Evolutionary conservation across 2,797 vertebrate genomes (phyloP), one percentile per base, ranked within the genome.

Genomic region (Bradypodion ventrale): DNA sequence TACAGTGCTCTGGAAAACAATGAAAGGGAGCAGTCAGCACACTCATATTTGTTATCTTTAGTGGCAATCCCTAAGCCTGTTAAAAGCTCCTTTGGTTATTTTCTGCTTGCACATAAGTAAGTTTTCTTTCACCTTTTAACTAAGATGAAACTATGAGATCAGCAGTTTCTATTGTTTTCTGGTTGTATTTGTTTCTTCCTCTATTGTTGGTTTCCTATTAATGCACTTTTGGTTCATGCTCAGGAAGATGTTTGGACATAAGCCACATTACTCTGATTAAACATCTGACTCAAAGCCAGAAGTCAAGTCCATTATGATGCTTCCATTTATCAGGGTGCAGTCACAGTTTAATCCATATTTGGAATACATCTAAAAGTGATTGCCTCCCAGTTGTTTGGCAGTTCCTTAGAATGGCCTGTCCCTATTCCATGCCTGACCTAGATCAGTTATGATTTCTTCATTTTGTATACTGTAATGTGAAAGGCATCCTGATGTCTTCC

Each of bases 231-330:
- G 44, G 63, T 68, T 79, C 52, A 44, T 79, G 37, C 78, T 79
- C 44, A 52, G 63, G 44, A 79, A 68, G 44, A 68, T 35, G 16
- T 29, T 79, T 52, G n/a, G 44, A 66, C 63, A 68, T 13, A 6
- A 68, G n/a, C 78, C 68, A 49, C 78, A 79, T 68, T 68, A 79
- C 49, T 79, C 63, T 79, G 77, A 79, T 79, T 32, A 79, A 79
- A 29, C 62, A 79, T 15, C 44, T 49, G 29, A 35, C 44, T 79
- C 77, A 35, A 68, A 68, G 42, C n/a, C 63, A 49, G 62, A 49
- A 49, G 49, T 49, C 49, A 49, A 49, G 52, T 56, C 52, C 52
- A 56, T 56, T 56, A 56, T 49, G 23, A 63, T 63, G 81, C 32
- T 78, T 13, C 10, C 77, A 79, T 66, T 35, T 63, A 63, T 52